Evolutionary conservation across 2,888 invertebrate species (phyloP), one percentile per base, ranked within the genome.

Genomic region (Philereme vetulata): DNA sequence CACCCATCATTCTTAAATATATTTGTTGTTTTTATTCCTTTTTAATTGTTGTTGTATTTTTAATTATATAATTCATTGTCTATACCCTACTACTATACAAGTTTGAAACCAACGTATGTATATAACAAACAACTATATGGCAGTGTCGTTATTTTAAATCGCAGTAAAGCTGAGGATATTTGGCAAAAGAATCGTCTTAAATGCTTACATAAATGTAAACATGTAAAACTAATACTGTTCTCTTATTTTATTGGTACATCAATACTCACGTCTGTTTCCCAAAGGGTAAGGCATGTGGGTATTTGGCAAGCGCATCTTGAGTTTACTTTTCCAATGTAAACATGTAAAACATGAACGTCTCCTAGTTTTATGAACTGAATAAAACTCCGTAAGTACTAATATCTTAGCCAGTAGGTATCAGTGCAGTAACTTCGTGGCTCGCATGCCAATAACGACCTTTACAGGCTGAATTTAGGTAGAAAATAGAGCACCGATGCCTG

Each of bases 371-470:
- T 49, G 42, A 34, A 34, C 21, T 11, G 35, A 56, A 56, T 32
- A 49, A 49, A 44, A 44, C 10, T 44, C 1, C 21, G 54, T 55
- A 48, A 55, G 54, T 47, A 48, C 54, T 55, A 48, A 48, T 48
- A 48, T 48, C 43, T 21, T 21, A 21, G 34, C 35, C 48, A 43
- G 54, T 54, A 54, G 55, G 54, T 55, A 51, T 55, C 60, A 51
- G 10, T 51, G 55, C 50, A 51, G 54, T 54, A 51, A 52, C 53
- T 56, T 42, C 61, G 56, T 61, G 56, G 52, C 40, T 53, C 52
- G 61, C 61, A 61, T 61, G 56, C 56, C 56, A 52, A 61, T 61
- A 56, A 42, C 43, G 60, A 55, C 50, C 11, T 49, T 61, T 33
- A n/a, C 45, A 11, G 36, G 51, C 7, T 10, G 10, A 0, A 5